Evolutionary conservation across 1,140 invertebrate species (phyloP), one percentile per base, ranked within the genome.

Genomic region (Pachypsylla venusta): DNA sequence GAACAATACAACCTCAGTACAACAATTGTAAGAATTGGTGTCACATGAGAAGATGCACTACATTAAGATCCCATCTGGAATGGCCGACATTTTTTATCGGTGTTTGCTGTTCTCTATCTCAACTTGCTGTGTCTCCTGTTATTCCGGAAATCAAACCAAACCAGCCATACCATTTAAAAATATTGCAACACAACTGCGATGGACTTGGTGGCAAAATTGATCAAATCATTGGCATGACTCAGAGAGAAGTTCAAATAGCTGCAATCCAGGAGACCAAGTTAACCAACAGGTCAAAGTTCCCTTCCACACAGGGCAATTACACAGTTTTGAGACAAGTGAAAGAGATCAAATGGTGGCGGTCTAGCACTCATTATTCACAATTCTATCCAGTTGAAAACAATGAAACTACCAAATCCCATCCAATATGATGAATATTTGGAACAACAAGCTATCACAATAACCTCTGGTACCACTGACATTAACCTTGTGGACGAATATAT

Each of bases 281-380:
- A 16, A 12, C 30, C 30, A 35, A 35, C 30, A 35, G 16, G 30
- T 35, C 30, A 35, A 35, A 35, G 30, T 35, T 35, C 30, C 16
- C 30, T 12, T 35, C 30, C 16, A 35, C 10, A 12, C 30, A 35
- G 16, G 30, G 16, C 2, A 42, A 56, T 26, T 24, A 5, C 3
- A 53, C 35, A 54, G n/a, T n/a, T n/a, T n/a, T n/a, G n/a, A n/a
- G n/a, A n/a, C n/a, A n/a, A n/a, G n/a, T n/a, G 19, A 16, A 7
- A 71, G 30, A 35, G 30, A 35, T 56, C 4, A 5, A 40, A 20
- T 13, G 7, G 24, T 54, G 19, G 25, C 24, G 20, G 12, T 14
- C 53, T 54, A 14, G n/a, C 53, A 53, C 57, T 60, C 55, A 14
- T 61, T n/a, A 25, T 56, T 30, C 55, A 56, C 20, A 35, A 56